Evolutionary conservation across 2,113 vertebrate species (phyloP).

Genomic region (Eleginops maclovinus): DNA sequence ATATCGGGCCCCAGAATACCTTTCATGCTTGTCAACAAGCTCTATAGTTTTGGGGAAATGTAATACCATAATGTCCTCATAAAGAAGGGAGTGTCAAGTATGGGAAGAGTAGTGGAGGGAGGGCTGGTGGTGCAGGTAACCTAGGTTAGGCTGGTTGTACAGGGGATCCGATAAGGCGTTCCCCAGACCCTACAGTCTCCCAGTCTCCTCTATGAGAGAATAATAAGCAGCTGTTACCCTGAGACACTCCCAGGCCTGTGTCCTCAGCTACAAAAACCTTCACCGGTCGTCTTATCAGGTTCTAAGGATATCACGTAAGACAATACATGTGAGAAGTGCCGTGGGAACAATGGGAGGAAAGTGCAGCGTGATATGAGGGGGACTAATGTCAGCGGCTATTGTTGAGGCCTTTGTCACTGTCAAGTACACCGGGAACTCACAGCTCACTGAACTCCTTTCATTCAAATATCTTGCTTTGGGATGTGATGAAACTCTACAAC

Average conservation of each 20-base stretch:
- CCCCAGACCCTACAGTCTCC: constrained; percentile 63
- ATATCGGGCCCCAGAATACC: constrained; percentile 47
- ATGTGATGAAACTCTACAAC: constrained; percentile 51
- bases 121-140: constrained; percentile 61
- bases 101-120: constrained; percentile 53
- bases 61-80: constrained; percentile 72
- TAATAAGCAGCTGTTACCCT: constrained; percentile 78
- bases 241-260: constrained; percentile 81
- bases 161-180: constrained; percentile 77
- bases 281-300: constrained; percentile 76
- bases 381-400: constrained; percentile 78
- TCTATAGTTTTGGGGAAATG: constrained; percentile 76
- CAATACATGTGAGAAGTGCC: constrained; percentile 86
- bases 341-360: constrained; percentile 73
- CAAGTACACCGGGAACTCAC: constrained; percentile 70
- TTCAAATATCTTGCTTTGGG: constrained; percentile 46
- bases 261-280: constrained; percentile 71
- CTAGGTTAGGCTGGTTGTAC: constrained; percentile 54
- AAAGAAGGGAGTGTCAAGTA: constrained; percentile 70
- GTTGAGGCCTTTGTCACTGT: constrained; percentile 75
- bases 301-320: constrained; percentile 83
- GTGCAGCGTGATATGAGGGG: constrained; percentile 78
- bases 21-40: constrained; percentile 66
- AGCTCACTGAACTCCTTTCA: constrained; percentile 68
- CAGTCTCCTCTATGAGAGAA: constrained; percentile 70